Base-by-base conservation (phyloP, 2,888 invertebrate species). In the Aradus depressus region DNA sequence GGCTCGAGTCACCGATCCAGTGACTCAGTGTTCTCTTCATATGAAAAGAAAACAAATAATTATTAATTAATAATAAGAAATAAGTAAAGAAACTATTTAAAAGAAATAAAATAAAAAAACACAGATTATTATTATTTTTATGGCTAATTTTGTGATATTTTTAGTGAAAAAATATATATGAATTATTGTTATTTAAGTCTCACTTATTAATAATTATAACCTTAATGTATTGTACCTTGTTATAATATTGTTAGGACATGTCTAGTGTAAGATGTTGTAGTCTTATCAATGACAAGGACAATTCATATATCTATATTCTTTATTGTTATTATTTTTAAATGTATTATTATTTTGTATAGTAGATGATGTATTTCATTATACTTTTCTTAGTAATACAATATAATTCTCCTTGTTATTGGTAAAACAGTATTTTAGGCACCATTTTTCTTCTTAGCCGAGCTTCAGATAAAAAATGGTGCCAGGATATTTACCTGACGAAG, bases 171-270 rank as follows among this genome's bases (percentile, higher is more conserved):
- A 59, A 53, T 50, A 53, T 55, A 57, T 55, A 71, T 70, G 71
- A 71, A 71, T 70, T 69, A 68, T 70, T 71, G 70, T 71, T 71
- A 71, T 70, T 71, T 71, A 70, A 71, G 70, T 70, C 70, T 70
- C 70, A 70, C 59, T 69, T 70, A 70, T 68, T 64, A 66, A 65
- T 61, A 61, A 59, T 60, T 61, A 59, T 59, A 59, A 58, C 57
- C 59, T 49, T 57, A 57, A 53, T 57, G 59, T 59, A 59, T 56
- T 60, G 61, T 64, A 61, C 62, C 62, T 62, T 62, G 61, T 62
- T 62, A 62, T 61, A 63, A 61, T 62, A 67, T 69, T 69, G 69
- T n/a, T n/a, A 66, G 66, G 65, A 55, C 52, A 57, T 56, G 52
- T 49, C 50, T 59, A 59, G 55, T 34, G 50, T 54, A 51, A 65